Evolutionary conservation across 2,797 vertebrate genomes (phyloP).

Genomic region (Rhinophrynus dorsalis): DNA sequence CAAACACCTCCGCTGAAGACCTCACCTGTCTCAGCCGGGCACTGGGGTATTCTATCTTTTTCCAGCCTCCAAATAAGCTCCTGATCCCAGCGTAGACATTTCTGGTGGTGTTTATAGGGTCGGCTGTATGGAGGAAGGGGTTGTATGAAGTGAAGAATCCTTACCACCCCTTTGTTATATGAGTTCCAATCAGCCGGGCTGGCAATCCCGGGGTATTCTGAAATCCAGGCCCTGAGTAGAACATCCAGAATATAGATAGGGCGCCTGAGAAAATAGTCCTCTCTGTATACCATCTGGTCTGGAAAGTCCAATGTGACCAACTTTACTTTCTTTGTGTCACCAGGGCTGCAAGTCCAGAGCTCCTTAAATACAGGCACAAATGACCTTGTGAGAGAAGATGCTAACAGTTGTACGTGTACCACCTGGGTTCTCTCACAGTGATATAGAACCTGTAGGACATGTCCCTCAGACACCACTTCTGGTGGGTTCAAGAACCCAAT

Average conservation of each 20-base stretch:
- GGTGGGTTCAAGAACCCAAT: slow-evolving; percentile 72
- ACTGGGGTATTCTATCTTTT: slow-evolving; percentile 54
- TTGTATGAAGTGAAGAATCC: slow-evolving; percentile 55
- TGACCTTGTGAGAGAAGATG: slow-evolving; percentile 63
- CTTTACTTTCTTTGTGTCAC: slow-evolving; percentile 38
- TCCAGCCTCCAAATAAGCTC: slow-evolving; percentile 54
- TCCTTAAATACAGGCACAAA: slow-evolving; percentile 54
- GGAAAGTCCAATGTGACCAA: slow-evolving; percentile 65
- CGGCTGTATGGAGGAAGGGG: slow-evolving; percentile 59
- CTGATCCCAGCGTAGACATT: slow-evolving; percentile 65
- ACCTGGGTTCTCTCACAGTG: slow-evolving; percentile 61
- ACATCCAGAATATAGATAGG: slow-evolving; percentile 68
- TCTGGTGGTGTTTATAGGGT: slow-evolving; percentile 66
- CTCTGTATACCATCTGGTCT: slow-evolving; percentile 74
- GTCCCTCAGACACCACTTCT: slow-evolving; percentile 54
- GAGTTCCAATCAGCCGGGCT: slow-evolving; percentile 33
- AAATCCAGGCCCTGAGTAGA: slow-evolving; percentile 65
- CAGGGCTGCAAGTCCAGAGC: slow-evolving; percentile 66
- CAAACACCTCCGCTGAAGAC: no score
- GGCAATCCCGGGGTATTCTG: slow-evolving; percentile 6
- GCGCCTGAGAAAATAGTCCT: slow-evolving; percentile 66
- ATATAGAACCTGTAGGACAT: slow-evolving; percentile 61
- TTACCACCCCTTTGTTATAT: slow-evolving; percentile 40
- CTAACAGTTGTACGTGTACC: slow-evolving; percentile 65
- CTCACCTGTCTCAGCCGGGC: slow-evolving; percentile 70